These are phyloP conservation scores for Girardia tigrina DNA, from an alignment of 2,888 invertebrate species.

Conservation along the genomic window DNA sequence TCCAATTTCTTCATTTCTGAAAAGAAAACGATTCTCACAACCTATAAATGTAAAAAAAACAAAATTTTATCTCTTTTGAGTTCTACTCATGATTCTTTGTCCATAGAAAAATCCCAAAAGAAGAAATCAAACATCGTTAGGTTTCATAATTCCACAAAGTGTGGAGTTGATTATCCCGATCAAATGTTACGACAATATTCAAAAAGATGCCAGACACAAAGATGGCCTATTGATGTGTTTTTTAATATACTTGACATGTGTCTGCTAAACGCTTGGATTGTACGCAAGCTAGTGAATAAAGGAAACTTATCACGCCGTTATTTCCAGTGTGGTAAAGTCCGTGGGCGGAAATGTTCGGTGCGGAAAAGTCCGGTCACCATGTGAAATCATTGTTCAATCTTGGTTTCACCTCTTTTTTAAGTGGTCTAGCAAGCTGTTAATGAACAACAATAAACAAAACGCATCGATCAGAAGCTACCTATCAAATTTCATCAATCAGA, in stretches of 20 bases:
- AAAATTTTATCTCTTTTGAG: background rate
- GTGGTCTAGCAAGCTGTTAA: no score
- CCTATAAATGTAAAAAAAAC: constrained; percentile 13
- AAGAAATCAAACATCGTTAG: background rate
- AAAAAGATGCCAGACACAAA: background rate
- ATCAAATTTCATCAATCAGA: no score
- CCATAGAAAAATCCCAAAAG: background rate
- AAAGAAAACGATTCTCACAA: constrained; percentile 5
- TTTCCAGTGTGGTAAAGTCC: no score
- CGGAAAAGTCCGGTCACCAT: no score
- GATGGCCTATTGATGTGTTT: constrained; percentile 23
- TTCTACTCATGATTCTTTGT: background rate
- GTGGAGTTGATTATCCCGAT: background rate
- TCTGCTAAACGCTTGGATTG: background rate
- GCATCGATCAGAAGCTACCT: no score
- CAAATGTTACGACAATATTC: background rate
- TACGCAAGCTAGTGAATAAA: background rate
- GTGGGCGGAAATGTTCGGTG: no score
- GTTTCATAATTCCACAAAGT: background rate
- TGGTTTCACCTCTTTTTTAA: no score
- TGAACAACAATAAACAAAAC: no score
- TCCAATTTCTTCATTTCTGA: constrained; percentile 1
- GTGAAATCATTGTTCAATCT: no score
- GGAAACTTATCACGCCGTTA: background rate
- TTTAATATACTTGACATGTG: constrained; percentile 2